phyloP scores from a whole-genome alignment of 2,113 vertebrate species.

The Pithys albifrons region DNA sequence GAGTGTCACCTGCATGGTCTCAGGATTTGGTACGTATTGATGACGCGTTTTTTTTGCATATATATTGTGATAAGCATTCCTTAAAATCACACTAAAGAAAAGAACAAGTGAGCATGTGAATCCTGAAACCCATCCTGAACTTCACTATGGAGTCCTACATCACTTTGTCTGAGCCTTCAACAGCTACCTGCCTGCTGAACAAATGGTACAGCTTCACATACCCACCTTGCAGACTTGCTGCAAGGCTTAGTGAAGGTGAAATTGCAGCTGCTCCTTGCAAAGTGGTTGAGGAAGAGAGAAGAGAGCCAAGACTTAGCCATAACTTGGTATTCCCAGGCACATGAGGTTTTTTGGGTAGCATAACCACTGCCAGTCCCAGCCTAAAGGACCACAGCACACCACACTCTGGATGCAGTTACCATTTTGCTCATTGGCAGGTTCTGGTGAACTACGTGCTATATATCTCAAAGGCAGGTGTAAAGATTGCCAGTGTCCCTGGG shows the following conservation, averaged over 20 bases:
- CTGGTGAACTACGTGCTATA: not conserved
- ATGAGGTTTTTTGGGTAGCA: not conserved
- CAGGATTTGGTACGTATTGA: not conserved
- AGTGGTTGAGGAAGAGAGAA: not conserved
- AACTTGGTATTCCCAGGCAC: not conserved
- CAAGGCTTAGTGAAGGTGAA: not conserved
- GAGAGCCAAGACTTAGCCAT: not conserved
- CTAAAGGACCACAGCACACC: not conserved
- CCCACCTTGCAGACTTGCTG: rapidly evolving
- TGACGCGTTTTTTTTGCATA: not conserved
- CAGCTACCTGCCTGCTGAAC: not conserved
- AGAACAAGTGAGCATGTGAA: not conserved
- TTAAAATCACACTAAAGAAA: not conserved
- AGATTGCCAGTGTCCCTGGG: not conserved
- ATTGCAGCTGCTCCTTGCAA: not conserved
- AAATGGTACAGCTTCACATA: not conserved
- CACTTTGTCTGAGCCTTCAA: not conserved
- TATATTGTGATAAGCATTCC: not conserved
- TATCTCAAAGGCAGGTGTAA: not conserved
- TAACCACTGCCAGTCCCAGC: not conserved
- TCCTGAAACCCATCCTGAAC: not conserved
- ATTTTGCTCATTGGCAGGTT: not conserved
- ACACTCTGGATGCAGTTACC: rapidly evolving
- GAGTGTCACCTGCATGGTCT: not conserved
- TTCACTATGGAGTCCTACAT: rapidly evolving